Conservation (phyloP, 2,797 vertebrate species). For the Lophius americanus region DNA sequence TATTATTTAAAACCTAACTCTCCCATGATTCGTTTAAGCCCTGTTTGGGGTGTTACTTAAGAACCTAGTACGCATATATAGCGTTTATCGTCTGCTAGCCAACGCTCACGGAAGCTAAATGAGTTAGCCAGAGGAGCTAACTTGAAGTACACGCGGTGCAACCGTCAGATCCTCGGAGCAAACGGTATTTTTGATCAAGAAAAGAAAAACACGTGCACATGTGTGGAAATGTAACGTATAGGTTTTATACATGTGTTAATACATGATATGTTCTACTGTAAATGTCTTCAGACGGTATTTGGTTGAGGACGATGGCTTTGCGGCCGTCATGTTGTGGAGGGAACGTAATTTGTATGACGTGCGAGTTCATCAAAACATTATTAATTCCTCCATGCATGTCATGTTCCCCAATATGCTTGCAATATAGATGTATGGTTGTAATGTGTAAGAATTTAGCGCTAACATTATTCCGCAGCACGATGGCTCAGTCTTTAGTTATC, state of each 20-base stretch:
- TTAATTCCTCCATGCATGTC: not conserved
- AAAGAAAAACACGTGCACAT: rapidly evolving
- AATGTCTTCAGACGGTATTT: too few relatives aligned
- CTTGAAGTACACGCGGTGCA: conserved; percentile 31
- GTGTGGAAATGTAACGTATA: too few relatives aligned
- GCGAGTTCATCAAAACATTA: rapidly evolving
- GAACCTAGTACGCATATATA: not conserved
- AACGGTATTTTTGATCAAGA: not conserved
- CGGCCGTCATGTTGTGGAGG: conserved; percentile 1
- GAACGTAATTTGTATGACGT: not conserved
- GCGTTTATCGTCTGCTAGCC: conserved; percentile 7
- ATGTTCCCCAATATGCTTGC: not conserved
- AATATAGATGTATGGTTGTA: not conserved
- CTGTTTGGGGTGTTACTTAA: not conserved
- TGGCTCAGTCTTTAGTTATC: conserved; percentile 17
- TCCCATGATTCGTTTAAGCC: rapidly evolving
- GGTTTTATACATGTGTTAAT: too few relatives aligned
- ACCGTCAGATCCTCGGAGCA: not conserved
- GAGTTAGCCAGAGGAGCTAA: conserved; percentile 35
- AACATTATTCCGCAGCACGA: not conserved
- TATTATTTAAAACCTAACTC: rapidly evolving
- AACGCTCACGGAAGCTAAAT: conserved; percentile 33
- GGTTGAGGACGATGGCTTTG: not conserved
- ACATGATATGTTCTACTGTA: too few relatives aligned
- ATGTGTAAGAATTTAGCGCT: too few relatives aligned